Evolutionary conservation across 2,797 vertebrate genomes (phyloP).

Genomic region (Agapornis canus): DNA sequence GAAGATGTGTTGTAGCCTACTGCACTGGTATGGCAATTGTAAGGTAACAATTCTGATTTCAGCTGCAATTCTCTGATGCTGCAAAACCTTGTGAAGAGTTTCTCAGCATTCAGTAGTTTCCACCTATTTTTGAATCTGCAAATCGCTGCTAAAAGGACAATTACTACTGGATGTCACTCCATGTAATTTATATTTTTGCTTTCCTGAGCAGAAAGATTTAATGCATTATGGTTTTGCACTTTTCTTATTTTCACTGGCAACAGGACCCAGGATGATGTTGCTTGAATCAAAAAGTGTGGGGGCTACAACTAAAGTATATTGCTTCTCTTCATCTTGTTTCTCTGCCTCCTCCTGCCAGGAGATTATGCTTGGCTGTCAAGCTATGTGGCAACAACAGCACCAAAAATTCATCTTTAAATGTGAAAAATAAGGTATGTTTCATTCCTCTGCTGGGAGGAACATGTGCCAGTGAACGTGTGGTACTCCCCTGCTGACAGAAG

Average conservation of each 20-base stretch:
- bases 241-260: conserved; percentile 39
- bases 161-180: conserved; percentile 10
- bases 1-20: not conserved
- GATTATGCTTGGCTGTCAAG: conserved; percentile 18
- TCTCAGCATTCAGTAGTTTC: not conserved
- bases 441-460: not conserved
- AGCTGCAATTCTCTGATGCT: not conserved
- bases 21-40: not conserved
- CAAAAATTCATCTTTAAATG: conserved; percentile 14
- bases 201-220: conserved; percentile 23
- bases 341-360: conserved; percentile 6
- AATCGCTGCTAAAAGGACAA: conserved; percentile 24
- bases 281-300: conserved; percentile 50
- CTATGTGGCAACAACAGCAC: not conserved
- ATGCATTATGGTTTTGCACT: not conserved
- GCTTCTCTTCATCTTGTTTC: conserved; percentile 50
- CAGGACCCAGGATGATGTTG: not conserved
- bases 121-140: not conserved
- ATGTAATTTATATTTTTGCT: conserved; percentile 21
- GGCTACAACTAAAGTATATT: conserved; percentile 24
- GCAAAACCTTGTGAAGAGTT: not conserved
- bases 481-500: not conserved
- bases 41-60: not conserved
- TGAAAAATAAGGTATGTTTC: conserved; percentile 4
- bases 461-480: not conserved